Evolutionary conservation across 2,797 vertebrate genomes (phyloP).

Genomic region (Muscicapa comitata): DNA sequence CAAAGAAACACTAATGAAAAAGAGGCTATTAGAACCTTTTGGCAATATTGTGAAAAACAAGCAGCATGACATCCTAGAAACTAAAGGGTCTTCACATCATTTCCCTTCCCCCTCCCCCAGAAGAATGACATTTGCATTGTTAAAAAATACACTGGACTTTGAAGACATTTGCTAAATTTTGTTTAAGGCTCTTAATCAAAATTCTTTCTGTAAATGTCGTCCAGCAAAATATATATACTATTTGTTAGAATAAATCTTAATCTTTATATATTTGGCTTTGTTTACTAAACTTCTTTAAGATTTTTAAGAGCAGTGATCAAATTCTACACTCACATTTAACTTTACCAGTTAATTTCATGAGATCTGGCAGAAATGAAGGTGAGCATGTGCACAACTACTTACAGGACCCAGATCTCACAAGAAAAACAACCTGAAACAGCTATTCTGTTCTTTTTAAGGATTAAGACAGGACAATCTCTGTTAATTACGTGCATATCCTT

Average conservation of each 20-base stretch:
- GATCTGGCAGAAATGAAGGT: not conserved
- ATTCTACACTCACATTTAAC: not conserved
- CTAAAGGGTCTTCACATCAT: not conserved
- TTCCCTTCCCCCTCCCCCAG: not conserved
- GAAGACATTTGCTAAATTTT: not conserved
- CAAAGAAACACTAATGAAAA: not conserved
- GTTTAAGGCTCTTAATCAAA: not conserved
- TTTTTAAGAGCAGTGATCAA: not conserved
- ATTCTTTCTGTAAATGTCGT: not conserved
- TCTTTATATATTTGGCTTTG: not conserved
- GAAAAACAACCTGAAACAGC: not conserved
- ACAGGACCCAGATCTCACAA: not conserved
- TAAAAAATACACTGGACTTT: not conserved
- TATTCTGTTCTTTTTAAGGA: not conserved
- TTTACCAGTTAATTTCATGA: not conserved
- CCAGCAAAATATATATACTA: not conserved
- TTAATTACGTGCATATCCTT: not conserved
- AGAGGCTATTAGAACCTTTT: not conserved
- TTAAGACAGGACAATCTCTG: not conserved
- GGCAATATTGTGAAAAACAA: not conserved
- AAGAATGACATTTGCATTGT: not conserved
- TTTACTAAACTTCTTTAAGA: not conserved
- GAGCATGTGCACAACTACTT: not conserved
- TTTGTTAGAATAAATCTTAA: constrained; percentile 2
- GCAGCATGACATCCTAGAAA: not conserved